These are phyloP conservation scores for Forbesichthys papilliferus DNA, from an alignment of 2,113 vertebrate species.

Conservation along the genomic window DNA sequence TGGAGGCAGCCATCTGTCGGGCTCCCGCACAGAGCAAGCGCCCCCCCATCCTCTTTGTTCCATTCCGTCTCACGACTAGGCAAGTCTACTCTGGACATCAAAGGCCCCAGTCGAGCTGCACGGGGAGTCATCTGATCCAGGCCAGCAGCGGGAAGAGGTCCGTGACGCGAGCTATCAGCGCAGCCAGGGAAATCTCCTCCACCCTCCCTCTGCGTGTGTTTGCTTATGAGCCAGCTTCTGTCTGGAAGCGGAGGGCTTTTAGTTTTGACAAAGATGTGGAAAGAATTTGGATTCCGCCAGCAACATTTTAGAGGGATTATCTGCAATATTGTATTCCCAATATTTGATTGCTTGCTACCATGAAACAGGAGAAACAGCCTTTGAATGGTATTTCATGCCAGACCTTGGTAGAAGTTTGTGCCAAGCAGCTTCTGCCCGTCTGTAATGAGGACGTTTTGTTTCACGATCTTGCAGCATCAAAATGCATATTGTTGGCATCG, in stretches of 20 bases:
- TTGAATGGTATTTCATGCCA: conserved; percentile 5
- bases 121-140: conserved; percentile 68
- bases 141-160: conserved; percentile 60
- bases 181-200: conserved; percentile 52
- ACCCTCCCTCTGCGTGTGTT: conserved; percentile 31
- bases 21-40: conserved; percentile 29
- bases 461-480: conserved; percentile 25
- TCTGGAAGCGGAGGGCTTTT: conserved; percentile 9
- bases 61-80: conserved; percentile 49
- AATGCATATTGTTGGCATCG: conserved; percentile 56
- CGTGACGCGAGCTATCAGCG: conserved; percentile 56
- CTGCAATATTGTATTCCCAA: conserved; percentile 27
- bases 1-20: conserved; percentile 25
- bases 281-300: conserved; percentile 29
- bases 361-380: conserved; percentile 27
- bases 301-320: conserved; percentile 27
- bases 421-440: conserved; percentile 16
- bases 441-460: conserved; percentile 42
- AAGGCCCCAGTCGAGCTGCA: conserved; percentile 45
- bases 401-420: background rate
- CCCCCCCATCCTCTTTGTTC: conserved; percentile 22
- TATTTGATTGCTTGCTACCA: conserved; percentile 8
- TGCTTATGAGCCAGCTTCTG: conserved; percentile 32
- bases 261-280: conserved; percentile 30
- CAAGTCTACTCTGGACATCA: conserved; percentile 63